Evolutionary conservation across 2,797 vertebrate species (phyloP), one percentile per base, ranked within the genome.

Genomic region (Myotis vivesi): DNA sequence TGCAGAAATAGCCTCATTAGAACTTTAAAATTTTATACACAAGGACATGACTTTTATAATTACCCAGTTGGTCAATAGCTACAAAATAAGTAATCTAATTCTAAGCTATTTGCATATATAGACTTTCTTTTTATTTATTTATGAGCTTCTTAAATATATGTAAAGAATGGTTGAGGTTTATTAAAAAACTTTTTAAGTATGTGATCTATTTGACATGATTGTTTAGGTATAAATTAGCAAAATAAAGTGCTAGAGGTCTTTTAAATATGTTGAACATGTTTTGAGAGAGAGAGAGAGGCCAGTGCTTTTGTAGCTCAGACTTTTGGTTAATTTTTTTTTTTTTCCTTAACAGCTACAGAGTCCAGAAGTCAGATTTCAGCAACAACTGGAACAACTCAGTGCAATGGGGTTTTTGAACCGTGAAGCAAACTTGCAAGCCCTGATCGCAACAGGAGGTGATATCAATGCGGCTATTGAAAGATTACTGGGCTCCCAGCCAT

Each of bases 361-460:
- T 38, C 98, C 98, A 85, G 99, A 99, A 98, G 97, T 98, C 46
- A 96, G 98, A 98, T 99, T 99, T 98, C 99, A 99, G 86, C 99
- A 98, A 83, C 98, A 99, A 98, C 98, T 99, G 97, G 98, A 99
- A 88, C 98, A 99, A 96, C 98, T 99, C 98, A 99, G 98, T 94
- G 98, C 98, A 44, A 99, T 99, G 98, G 99, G 98, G 90, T 99
- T 99, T 97, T 97, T 98, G 98, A 99, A 99, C 97, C 98, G 97
- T 79, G 98, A 98, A 98, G 99, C 98, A 92, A 99, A 99, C 94
- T 98, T 99, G 94, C 99, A 99, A 97, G 98, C 98, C 2, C 98
- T 99, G 91, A 99, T 99, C 98, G 98, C 98, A 96, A 98, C 99
- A 71, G 98, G 98, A 97, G 99, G 99, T 97, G 99, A 99, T 83